phyloP scores from a whole-genome alignment of 1,140 invertebrate species.

The Agrilus planipennis region DNA sequence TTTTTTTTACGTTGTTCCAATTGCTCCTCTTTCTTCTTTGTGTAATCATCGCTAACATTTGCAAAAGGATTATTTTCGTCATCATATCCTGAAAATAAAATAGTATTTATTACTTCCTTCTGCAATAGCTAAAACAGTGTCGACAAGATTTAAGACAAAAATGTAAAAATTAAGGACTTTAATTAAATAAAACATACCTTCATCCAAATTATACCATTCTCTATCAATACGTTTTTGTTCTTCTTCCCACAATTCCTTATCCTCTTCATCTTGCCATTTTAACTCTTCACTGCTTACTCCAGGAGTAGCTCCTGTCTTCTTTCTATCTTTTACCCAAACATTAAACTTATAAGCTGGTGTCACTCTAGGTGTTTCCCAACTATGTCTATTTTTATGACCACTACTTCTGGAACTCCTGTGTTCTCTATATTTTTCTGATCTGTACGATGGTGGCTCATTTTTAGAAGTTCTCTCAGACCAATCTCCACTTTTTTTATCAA shows the following conservation, averaged over 20 bases:
- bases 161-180: too few relatives aligned
- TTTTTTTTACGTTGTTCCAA: constrained; percentile 82
- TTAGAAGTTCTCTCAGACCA: constrained; percentile 36
- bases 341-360: constrained; percentile 84
- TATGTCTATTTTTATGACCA: constrained; percentile 31
- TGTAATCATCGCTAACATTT: constrained; percentile 81
- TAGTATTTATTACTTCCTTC: too few relatives aligned
- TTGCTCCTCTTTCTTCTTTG: constrained; percentile 82
- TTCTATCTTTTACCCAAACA: constrained; percentile 59
- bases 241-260: constrained; percentile 78
- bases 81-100: constrained; percentile 61
- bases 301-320: constrained; percentile 49
- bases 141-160: too few relatives aligned
- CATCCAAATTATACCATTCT: constrained; percentile 94
- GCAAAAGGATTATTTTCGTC: constrained; percentile 89
- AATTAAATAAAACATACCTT: constrained; percentile 41
- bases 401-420: constrained; percentile 10
- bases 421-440: constrained; percentile 13
- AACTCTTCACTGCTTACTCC: constrained; percentile 32
- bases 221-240: constrained; percentile 87
- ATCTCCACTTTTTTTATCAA: constrained; percentile 35
- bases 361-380: constrained; percentile 56
- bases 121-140: too few relatives aligned
- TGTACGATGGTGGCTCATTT: too few relatives aligned
- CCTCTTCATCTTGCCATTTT: constrained; percentile 48